Evolutionary conservation across 2,113 vertebrate genomes (phyloP).

Genomic region (Phyllopteryx taeniolatus): DNA sequence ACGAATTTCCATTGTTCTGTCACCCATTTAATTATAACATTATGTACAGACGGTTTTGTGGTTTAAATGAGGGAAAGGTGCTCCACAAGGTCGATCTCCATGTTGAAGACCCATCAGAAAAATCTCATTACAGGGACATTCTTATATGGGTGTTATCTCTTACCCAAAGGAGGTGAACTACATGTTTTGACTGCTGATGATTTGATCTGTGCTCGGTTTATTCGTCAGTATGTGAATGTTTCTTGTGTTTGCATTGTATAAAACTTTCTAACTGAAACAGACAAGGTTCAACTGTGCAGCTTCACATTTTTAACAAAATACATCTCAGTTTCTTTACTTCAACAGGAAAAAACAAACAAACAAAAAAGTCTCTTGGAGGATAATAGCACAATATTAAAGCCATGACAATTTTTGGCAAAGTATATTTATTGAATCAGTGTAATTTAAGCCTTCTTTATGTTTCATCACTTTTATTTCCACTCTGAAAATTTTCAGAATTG

Average conservation of each 20-base stretch:
- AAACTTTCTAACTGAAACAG: not conserved
- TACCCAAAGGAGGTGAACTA: constrained; percentile 52
- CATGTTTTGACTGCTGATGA: constrained; percentile 46
- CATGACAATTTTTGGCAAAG: constrained; percentile 8
- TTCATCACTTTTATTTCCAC: not conserved
- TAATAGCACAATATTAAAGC: not conserved
- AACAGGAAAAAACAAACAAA: not conserved
- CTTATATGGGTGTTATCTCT: constrained; percentile 50
- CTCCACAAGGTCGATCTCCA: constrained; percentile 63
- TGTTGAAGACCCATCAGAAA: constrained; percentile 54
- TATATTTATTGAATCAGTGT: constrained; percentile 3
- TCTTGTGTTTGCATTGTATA: not conserved
- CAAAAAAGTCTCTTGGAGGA: constrained; percentile 12
- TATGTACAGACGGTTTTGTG: constrained; percentile 41
- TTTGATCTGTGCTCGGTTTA: constrained; percentile 27
- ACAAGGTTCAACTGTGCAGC: not conserved
- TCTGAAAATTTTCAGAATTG: not conserved
- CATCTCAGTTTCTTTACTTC: not conserved
- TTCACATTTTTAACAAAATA: constrained; percentile 25
- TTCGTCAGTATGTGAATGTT: not conserved
- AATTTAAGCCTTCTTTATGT: not conserved
- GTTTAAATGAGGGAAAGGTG: constrained; percentile 61
- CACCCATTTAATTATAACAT: constrained; percentile 65
- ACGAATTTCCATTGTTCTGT: constrained; percentile 65
- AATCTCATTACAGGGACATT: constrained; percentile 63